These are phyloP conservation scores for Ashinkailepas kermadecensis DNA, from an alignment of 2,888 invertebrate genomes.

Conservation along the genomic window DNA sequence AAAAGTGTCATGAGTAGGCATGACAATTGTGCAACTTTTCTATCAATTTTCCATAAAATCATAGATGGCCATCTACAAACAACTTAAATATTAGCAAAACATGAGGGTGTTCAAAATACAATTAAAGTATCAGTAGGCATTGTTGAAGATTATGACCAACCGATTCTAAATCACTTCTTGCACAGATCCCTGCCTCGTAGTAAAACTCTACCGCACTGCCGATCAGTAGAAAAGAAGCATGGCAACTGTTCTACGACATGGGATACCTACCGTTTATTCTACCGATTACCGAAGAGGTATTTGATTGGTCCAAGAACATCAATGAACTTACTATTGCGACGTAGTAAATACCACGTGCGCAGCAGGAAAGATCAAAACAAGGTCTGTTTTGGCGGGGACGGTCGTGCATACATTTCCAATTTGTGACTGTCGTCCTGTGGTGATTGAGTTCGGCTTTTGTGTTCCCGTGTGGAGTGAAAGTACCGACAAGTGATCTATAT, in stretches of 20 bases:
- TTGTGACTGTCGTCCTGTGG: background rate
- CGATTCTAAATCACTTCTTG: background rate
- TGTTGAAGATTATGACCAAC: too few species aligned
- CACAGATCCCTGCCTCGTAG: background rate
- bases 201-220: background rate
- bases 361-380: slow-evolving; percentile 13
- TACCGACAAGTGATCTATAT: too few species aligned
- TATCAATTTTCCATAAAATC: too few species aligned
- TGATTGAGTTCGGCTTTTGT: too few species aligned
- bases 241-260: background rate
- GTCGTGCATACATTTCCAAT: background rate
- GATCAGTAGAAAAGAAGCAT: background rate
- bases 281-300: background rate
- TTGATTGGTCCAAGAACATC: background rate
- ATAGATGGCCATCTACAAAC: too few species aligned
- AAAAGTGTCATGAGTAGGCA: background rate
- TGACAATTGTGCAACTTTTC: too few species aligned
- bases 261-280: background rate
- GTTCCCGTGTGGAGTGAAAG: too few species aligned
- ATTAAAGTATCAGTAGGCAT: too few species aligned
- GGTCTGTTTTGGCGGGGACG: background rate
- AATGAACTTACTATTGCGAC: slow-evolving; percentile 20
- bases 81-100: too few species aligned
- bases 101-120: too few species aligned
- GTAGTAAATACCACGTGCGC: slow-evolving; percentile 23